Conservation (phyloP, 2,888 invertebrate genomes). For the Eudasyphora cyanicolor region DNA sequence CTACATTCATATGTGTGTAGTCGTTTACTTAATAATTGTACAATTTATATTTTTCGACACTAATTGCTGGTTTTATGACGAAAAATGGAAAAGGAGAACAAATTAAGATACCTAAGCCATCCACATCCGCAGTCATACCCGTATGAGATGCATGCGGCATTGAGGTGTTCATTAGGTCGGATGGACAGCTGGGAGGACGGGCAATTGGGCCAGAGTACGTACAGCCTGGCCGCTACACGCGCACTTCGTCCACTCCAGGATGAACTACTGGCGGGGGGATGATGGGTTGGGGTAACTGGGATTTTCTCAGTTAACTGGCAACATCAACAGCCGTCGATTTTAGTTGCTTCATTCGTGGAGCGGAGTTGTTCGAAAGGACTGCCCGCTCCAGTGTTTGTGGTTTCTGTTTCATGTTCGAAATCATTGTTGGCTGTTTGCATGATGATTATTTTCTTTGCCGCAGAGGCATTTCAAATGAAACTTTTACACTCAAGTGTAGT, state of each 20-base stretch:
- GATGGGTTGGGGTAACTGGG: constrained; percentile 5
- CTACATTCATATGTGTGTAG: background rate
- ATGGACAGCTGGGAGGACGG: background rate
- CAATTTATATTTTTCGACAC: constrained; percentile 54
- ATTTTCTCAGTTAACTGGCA: constrained; percentile 25
- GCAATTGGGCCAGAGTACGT: background rate
- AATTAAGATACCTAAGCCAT: constrained; percentile 42
- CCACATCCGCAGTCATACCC: constrained; percentile 28
- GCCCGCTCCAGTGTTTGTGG: background rate
- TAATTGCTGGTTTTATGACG: constrained; percentile 58
- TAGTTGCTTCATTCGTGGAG: background rate
- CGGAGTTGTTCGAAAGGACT: constrained; percentile 16
- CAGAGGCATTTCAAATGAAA: background rate
- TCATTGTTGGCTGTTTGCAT: constrained; percentile 23
- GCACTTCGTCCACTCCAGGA: background rate
- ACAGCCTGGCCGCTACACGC: background rate
- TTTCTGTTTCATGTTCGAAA: constrained; percentile 14
- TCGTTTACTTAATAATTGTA: background rate
- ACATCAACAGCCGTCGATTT: background rate
- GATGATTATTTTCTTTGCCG: constrained; percentile 13
- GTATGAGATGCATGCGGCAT: background rate
- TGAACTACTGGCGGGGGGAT: background rate
- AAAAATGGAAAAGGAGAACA: constrained; percentile 38
- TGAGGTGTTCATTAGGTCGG: constrained; percentile 31
- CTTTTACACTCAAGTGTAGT: background rate